Evolutionary conservation across 2,888 invertebrate genomes (phyloP).

Genomic region (Cistogaster globosa): DNA sequence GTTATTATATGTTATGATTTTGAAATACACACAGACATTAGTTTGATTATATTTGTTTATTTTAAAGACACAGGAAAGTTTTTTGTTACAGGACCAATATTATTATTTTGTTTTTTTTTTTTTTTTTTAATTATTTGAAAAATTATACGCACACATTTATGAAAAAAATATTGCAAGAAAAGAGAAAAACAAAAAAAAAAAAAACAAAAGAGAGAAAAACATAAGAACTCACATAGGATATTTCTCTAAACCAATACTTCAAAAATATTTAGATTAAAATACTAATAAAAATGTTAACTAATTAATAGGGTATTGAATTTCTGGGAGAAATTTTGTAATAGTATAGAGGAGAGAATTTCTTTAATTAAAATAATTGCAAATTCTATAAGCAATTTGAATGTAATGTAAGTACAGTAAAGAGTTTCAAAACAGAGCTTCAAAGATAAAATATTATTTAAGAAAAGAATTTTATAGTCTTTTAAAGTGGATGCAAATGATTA

Average conservation of each 20-base stretch:
- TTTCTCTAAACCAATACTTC: conserved; percentile 56
- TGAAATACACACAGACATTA: conserved; percentile 63
- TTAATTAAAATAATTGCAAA: not conserved
- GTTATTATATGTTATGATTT: conserved; percentile 27
- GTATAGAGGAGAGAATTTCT: not conserved
- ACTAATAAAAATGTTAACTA: conserved; percentile 31
- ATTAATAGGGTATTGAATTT: conserved; percentile 17
- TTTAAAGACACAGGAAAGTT: conserved; percentile 51
- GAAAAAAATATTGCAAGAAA: conserved; percentile 56
- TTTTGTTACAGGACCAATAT: conserved; percentile 54
- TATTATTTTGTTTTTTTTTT: not conserved
- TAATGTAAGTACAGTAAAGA: not conserved
- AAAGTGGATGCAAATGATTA: too few relatives aligned
- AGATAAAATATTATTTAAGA: not conserved
- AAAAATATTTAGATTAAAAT: conserved; percentile 25
- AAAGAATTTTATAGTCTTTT: not conserved
- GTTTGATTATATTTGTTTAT: conserved; percentile 22
- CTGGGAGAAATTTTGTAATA: conserved; percentile 13
- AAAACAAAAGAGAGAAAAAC: conserved; percentile 55
- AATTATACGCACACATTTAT: conserved; percentile 66
- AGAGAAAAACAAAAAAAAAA: conserved; percentile 54
- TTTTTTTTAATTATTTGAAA: conserved; percentile 39
- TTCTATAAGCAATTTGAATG: not conserved
- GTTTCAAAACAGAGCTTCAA: not conserved
- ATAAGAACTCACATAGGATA: conserved; percentile 68